Evolutionary conservation across 2,113 vertebrate species (phyloP).

Genomic region (Periophthalmodon schlosseri): DNA sequence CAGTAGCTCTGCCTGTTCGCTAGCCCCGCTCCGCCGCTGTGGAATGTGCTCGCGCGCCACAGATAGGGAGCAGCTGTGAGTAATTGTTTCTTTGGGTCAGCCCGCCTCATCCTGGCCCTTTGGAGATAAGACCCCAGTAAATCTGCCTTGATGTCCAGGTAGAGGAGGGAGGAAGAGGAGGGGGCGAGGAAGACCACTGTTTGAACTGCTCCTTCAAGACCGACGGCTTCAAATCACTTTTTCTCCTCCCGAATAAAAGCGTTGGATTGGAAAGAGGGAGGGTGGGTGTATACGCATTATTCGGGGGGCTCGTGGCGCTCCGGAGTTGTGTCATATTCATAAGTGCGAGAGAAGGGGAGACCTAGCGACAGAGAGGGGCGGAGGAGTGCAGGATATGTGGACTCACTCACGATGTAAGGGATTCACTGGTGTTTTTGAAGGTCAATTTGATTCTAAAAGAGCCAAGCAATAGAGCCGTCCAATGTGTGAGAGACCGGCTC

Average conservation of each 20-base stretch:
- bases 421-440: constrained; percentile 6
- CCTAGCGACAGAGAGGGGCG: neutral
- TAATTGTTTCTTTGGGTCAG: constrained; percentile 75
- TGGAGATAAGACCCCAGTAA: constrained; percentile 77
- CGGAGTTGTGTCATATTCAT: constrained; percentile 54
- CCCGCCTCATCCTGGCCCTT: constrained; percentile 73
- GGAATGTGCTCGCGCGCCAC: constrained; percentile 60
- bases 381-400: constrained; percentile 20
- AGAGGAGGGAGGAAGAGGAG: constrained; percentile 63
- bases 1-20: constrained; percentile 31
- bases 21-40: constrained; percentile 17
- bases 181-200: constrained; percentile 54
- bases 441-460: neutral
- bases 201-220: constrained; percentile 74
- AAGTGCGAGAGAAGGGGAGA: constrained; percentile 17
- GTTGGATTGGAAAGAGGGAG: constrained; percentile 18
- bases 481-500: neutral
- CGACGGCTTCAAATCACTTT: constrained; percentile 63
- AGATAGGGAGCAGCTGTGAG: constrained; percentile 69
- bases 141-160: constrained; percentile 73
- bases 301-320: constrained; percentile 37
- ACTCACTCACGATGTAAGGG: constrained; percentile 3
- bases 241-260: constrained; percentile 35
- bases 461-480: neutral
- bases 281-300: constrained; percentile 29